phyloP scores from a whole-genome alignment of 2,113 vertebrate species.

The Physeter macrocephalus region DNA sequence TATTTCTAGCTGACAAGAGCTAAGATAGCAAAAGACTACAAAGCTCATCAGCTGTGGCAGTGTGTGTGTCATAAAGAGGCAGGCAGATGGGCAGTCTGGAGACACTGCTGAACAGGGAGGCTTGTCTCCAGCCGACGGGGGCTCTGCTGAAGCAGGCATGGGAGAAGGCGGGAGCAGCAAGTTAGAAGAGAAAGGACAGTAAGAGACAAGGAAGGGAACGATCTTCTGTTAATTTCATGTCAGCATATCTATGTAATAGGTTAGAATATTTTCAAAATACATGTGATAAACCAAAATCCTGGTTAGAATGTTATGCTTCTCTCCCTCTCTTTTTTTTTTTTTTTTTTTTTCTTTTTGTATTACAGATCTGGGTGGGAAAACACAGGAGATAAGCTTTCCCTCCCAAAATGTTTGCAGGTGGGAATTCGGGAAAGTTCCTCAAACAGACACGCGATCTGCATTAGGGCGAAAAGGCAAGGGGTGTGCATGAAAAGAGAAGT shows the following conservation, averaged over 20 bases:
- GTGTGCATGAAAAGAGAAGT: neutral
- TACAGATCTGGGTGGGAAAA: neutral
- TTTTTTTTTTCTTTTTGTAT: too few species aligned
- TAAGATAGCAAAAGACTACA: neutral
- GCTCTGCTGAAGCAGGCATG: rapidly evolving
- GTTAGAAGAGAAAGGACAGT: neutral
- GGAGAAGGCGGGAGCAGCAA: neutral
- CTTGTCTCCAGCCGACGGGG: neutral
- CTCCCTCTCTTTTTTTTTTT: neutral
- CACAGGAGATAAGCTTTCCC: neutral
- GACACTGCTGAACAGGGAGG: neutral
- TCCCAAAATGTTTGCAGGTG: neutral
- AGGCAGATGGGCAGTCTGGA: neutral
- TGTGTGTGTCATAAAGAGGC: too few species aligned
- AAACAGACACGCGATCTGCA: neutral
- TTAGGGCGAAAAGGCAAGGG: neutral
- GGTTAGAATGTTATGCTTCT: neutral
- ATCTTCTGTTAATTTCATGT: neutral
- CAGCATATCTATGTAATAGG: neutral
- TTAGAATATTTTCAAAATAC: neutral
- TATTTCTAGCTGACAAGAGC: neutral
- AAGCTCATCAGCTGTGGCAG: neutral
- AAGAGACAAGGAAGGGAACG: neutral
- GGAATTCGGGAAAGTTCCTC: neutral
- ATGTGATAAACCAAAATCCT: neutral